Base-by-base conservation (phyloP, 2,888 invertebrate genomes). In the Neelides folsomi region DNA sequence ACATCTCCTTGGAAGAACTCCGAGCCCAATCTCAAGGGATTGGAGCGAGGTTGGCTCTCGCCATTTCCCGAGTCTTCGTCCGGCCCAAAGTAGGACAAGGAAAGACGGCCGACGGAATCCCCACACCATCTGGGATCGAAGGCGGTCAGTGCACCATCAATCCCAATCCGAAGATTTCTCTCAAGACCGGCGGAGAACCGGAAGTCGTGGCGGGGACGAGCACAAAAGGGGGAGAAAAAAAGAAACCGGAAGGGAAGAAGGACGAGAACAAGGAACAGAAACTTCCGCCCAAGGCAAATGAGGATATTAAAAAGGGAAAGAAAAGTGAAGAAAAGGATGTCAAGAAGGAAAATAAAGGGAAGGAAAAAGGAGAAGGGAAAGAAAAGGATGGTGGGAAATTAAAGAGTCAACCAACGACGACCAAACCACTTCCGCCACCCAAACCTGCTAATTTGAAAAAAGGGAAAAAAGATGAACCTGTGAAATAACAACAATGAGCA, bases 1-100 rank as follows among this genome's bases (percentile, higher is more conserved):
- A 64, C 38, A 62, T 64, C 51, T 62, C 61, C 0, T 41, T 64
- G 18, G 64, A 64, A 47, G 62, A 64, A 39, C 49, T 64, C 4
- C 56, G 58, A 38, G 61, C 58, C 9, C 61, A 63, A 12, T 57
- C 62, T 1, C 19, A 60, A 20, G 62, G 62, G 3, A 19, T 61
- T 7, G 54, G 58, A 10, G 60, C 61, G 6, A 44, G 64, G 40
- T 38, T 64, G 2, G 51, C 53, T 2, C 46, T 59, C 18, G 58
- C 62, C 4, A 36, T 64, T 2, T 54, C 54, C 1, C 47, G 56
- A 19, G 52, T 62, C 18, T 63, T 59, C 47, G 53, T 57, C 9
- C 54, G 60, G 15, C 46, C 54, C 7, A 54, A 55, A 51, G 54
- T 53, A 0, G 36, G 43, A n/a, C 51, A 52, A 46, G 37, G 27